Evolutionary conservation across 2,113 vertebrate species (phyloP).

Genomic region (Chionodraco myersi): DNA sequence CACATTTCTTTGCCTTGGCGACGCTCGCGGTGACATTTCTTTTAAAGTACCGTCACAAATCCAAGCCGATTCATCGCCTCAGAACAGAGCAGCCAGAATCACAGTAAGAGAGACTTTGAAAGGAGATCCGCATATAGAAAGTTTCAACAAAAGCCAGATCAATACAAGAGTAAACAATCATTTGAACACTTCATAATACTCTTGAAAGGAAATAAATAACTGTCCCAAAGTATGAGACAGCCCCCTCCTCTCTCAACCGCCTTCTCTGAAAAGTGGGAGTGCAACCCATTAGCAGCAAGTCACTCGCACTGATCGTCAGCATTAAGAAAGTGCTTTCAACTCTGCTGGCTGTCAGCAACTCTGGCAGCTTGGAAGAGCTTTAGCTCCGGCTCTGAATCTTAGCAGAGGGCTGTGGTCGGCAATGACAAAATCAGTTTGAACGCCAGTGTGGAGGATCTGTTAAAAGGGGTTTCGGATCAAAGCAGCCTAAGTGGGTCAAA

Average conservation of each 20-base stretch:
- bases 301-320: conserved; percentile 77
- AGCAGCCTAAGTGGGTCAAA: conserved; percentile 82
- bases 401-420: conserved; percentile 70
- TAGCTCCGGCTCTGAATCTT: conserved; percentile 70
- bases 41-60: conserved; percentile 32
- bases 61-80: conserved; percentile 28
- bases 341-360: conserved; percentile 78
- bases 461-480: conserved; percentile 81
- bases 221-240: conserved; percentile 51
- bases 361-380: conserved; percentile 74
- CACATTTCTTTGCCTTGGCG: conserved; percentile 51
- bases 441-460: conserved; percentile 73
- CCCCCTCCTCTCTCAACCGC: neutral
- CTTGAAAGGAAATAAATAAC: conserved; percentile 59
- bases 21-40: conserved; percentile 44
- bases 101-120: conserved; percentile 54
- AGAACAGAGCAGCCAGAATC: conserved; percentile 50
- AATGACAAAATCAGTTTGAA: conserved; percentile 81
- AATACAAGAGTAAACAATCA: conserved; percentile 58
- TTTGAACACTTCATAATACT: conserved; percentile 64
- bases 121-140: conserved; percentile 30
- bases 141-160: conserved; percentile 37
- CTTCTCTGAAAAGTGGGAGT: conserved; percentile 46
- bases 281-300: conserved; percentile 78
- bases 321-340: conserved; percentile 82